Percentiles rank a stretch among this genome's conserved stretches.
Evolutionary conservation across 2,113 vertebrate species (phyloP).

Genomic region (Ctenodactylus gundi): DNA sequence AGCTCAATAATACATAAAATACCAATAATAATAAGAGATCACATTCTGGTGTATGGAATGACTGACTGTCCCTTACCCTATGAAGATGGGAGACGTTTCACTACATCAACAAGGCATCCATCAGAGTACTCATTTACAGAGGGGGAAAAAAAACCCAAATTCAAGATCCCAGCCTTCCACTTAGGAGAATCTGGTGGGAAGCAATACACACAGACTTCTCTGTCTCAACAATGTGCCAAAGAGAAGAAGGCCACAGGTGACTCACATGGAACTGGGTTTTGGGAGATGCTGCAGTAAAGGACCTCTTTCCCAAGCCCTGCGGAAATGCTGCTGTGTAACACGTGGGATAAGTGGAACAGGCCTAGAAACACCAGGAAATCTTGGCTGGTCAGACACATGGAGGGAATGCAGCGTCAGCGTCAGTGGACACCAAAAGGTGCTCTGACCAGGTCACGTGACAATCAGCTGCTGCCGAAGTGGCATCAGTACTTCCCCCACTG

Average conservation of each 20-base stretch:
- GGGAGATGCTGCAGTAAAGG: slow-evolving; percentile 56
- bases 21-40: not conserved
- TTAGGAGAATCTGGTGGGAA: slow-evolving; percentile 58
- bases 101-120: slow-evolving; percentile 70
- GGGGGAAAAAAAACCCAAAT: slow-evolving; percentile 50
- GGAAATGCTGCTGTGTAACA: not conserved
- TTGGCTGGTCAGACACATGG: not conserved
- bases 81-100: not conserved
- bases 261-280: slow-evolving; percentile 63
- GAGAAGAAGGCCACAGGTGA: slow-evolving; percentile 74
- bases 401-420: too few species aligned
- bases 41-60: not conserved
- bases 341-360: not conserved
- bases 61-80: not conserved
- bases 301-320: slow-evolving; percentile 28
- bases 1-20: too few species aligned
- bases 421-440: not conserved
- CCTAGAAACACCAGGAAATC: not conserved
- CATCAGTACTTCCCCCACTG: not conserved
- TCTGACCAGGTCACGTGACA: not conserved
- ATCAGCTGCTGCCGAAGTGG: not conserved
- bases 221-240: slow-evolving; percentile 76
- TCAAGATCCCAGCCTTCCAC: slow-evolving; percentile 69
- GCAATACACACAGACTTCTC: slow-evolving; percentile 67
- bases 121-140: slow-evolving; percentile 65